Evolutionary conservation across 64 coral and sea anemone genomes (phyloP), one percentile per base, ranked within the genome.

Genomic region (Stylophora pistillata): DNA sequence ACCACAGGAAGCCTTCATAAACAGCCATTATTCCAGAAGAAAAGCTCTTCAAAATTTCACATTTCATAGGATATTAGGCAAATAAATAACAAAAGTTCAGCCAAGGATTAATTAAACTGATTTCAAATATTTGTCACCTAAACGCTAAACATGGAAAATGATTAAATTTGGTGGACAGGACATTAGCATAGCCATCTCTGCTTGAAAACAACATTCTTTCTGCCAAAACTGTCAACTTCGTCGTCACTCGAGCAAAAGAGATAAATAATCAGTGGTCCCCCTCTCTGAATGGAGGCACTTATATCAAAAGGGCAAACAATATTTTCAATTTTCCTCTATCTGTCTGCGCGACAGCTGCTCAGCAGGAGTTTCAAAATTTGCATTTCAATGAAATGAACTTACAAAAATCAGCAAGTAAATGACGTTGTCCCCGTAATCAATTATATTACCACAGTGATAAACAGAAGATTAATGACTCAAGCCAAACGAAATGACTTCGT

Each of bases 91-190:
- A 20, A 26, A 23, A 10, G 10, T 11, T 77, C 32, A 77, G 53
- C 17, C 21, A 17, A 74, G 34, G 14, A 17, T 74, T 3, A 3
- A 33, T 33, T 26, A 11, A 1, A 74, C 13, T 15, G 18, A 32
- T 16, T 74, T 26, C 34, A 52, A 74, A 54, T 25, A 77, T 77
- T 76, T 76, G 73, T 23, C 73, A 53, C 34, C 53, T 76, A 54
- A 1, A n/a, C 53, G 73, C 53, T 75, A 53, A 76, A 21, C 33
- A 75, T 3, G 47, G 30, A 21, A 75, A 76, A 54, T 53, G 23
- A 54, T 17, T 34, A 13, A 71, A 27, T 33, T 13, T 15, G 13
- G 74, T 15, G 12, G 37, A 56, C 3, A 27, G 14, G 56, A 23
- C 28, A n/a, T 78, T 25, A 27, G 53, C 23, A 15, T 0, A 14